A percentile compares a stretch with the other conserved stretches of the same genome.
phyloP scores from a whole-genome alignment of 2,888 invertebrate genomes.

The Calliphora vomitoria region DNA sequence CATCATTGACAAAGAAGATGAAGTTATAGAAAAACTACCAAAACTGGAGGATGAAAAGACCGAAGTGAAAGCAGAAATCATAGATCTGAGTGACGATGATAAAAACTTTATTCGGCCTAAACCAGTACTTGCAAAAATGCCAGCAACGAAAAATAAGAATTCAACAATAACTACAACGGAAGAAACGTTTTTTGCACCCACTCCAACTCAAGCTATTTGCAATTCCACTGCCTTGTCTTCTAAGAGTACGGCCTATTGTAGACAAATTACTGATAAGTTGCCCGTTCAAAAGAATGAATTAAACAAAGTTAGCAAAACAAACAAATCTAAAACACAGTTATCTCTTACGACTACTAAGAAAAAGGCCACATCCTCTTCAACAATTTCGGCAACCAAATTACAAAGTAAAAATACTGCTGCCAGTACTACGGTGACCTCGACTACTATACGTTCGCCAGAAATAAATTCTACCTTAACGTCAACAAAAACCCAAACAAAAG shows the following conservation, averaged over 20 bases:
- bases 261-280: constrained; percentile 56
- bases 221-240: constrained; percentile 79
- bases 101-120: neutral
- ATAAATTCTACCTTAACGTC: neutral
- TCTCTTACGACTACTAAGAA: neutral
- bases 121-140: neutral
- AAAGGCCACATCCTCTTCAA: neutral
- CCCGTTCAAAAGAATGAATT: neutral
- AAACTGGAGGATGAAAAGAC: neutral
- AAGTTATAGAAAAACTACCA: neutral
- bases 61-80: neutral
- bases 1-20: neutral
- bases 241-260: constrained; percentile 67
- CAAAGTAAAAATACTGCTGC: neutral
- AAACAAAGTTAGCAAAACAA: neutral
- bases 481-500: neutral
- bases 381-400: neutral
- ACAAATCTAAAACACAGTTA: neutral
- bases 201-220: constrained; percentile 75
- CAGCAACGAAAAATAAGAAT: neutral
- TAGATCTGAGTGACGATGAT: neutral
- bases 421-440: constrained; percentile 19
- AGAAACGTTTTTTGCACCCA: constrained; percentile 74
- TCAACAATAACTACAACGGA: constrained; percentile 53
- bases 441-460: constrained; percentile 41